These are phyloP conservation scores for Damaliscus lunatus DNA, from an alignment of 2,113 vertebrate genomes.

Conservation along the genomic window DNA sequence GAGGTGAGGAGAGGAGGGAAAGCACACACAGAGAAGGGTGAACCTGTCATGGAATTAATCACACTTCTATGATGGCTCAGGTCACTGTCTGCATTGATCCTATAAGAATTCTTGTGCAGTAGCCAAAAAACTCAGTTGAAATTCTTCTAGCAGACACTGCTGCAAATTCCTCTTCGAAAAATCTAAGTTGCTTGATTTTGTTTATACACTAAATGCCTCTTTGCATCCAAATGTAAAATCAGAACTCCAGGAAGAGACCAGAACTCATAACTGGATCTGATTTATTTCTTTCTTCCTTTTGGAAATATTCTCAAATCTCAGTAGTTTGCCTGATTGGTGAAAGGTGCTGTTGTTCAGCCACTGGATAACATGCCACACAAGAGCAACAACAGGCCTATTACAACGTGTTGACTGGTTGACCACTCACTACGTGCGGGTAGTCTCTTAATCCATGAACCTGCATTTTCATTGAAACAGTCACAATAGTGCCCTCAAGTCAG, in stretches of 20 bases:
- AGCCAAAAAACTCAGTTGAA: neutral
- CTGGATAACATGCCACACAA: neutral
- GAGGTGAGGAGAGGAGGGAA: neutral
- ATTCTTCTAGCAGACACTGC: neutral
- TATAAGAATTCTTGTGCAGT: neutral
- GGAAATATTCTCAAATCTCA: neutral
- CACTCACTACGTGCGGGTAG: rapidly evolving
- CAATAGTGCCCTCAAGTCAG: neutral
- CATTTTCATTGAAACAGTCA: neutral
- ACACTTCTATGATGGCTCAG: neutral
- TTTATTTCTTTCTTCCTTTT: neutral
- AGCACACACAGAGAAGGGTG: neutral
- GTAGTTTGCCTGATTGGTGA: neutral
- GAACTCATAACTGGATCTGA: neutral
- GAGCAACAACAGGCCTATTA: neutral
- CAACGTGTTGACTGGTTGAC: neutral
- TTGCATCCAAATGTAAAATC: neutral
- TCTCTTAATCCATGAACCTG: rapidly evolving
- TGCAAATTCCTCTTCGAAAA: neutral
- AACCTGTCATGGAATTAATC: neutral
- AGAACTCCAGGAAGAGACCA: neutral
- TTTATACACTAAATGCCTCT: neutral
- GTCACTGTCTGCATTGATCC: neutral
- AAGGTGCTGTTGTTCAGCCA: neutral
- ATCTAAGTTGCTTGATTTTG: neutral